Conservation (phyloP, 2,888 invertebrate genomes). For the Odontocerum albicorne region DNA sequence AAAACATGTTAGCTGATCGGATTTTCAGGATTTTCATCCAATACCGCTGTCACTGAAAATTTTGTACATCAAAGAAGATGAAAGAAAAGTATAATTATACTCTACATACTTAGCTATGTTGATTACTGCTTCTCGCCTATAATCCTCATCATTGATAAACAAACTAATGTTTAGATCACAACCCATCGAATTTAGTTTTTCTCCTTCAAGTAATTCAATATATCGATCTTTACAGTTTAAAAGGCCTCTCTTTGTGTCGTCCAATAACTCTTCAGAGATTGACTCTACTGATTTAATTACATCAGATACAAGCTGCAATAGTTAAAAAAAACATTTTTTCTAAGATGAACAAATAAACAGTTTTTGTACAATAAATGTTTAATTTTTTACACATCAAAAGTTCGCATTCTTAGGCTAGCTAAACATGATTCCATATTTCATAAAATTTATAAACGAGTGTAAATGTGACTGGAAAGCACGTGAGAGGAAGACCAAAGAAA, state of each 20-base stretch:
- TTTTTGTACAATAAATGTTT: background rate
- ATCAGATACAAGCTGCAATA: slow-evolving; percentile 24
- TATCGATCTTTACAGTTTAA: slow-evolving; percentile 23
- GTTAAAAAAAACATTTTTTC: background rate
- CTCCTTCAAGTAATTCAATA: slow-evolving; percentile 30
- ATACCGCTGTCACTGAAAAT: background rate
- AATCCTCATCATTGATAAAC: slow-evolving; percentile 26
- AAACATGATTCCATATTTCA: no score
- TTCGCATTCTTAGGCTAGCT: no score
- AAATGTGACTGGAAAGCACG: no score
- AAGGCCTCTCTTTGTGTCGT: slow-evolving; percentile 14
- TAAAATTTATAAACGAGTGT: no score
- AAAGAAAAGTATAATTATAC: background rate
- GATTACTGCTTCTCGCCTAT: slow-evolving; percentile 25
- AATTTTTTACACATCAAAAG: no score
- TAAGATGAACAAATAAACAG: background rate
- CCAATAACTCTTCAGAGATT: slow-evolving; percentile 8
- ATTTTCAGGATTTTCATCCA: no score
- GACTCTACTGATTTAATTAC: slow-evolving; percentile 17
- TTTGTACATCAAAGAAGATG: background rate
- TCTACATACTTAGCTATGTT: slow-evolving; percentile 25
- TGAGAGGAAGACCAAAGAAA: no score
- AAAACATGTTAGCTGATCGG: no score
- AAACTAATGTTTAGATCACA: slow-evolving; percentile 28
- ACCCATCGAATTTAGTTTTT: slow-evolving; percentile 27